Percentiles rank a stretch among this genome's conserved stretches.
These are phyloP conservation scores for Leuciscus idus DNA, from an alignment of 2,113 vertebrate species.

Conservation along the genomic window DNA sequence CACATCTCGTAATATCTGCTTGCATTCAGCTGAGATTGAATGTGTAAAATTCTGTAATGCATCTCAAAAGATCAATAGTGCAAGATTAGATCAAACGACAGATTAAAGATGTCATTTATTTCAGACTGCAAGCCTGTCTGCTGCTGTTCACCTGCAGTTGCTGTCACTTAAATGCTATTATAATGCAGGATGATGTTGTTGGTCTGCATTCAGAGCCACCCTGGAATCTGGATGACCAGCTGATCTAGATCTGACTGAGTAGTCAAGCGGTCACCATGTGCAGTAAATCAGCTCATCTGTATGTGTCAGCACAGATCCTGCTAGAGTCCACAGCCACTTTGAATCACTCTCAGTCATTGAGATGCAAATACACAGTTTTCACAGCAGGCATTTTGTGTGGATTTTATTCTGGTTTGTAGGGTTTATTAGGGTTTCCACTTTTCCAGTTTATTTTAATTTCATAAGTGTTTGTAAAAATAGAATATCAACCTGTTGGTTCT, in stretches of 20 bases:
- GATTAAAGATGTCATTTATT: slow-evolving; percentile 22
- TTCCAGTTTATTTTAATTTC: too few species aligned
- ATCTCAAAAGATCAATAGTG: slow-evolving; percentile 15
- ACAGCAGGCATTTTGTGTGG: too few species aligned
- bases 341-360: background rate
- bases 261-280: background rate
- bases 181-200: slow-evolving; percentile 7
- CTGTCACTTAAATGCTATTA: background rate
- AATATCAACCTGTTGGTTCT: too few species aligned
- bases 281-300: background rate
- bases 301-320: background rate
- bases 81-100: background rate
- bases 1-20: slow-evolving; percentile 24
- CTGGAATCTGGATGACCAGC: background rate
- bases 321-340: background rate
- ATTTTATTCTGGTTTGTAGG: too few species aligned
- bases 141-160: background rate
- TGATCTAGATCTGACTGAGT: background rate
- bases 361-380: too few species aligned
- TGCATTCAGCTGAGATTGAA: slow-evolving; percentile 23
- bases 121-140: background rate
- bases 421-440: too few species aligned
- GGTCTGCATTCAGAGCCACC: background rate
- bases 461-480: too few species aligned
- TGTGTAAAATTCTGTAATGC: slow-evolving; percentile 8